Evolutionary conservation across 2,888 invertebrate genomes (phyloP), one percentile per base, ranked within the genome.

Genomic region (Malthinus seriepunctatus): DNA sequence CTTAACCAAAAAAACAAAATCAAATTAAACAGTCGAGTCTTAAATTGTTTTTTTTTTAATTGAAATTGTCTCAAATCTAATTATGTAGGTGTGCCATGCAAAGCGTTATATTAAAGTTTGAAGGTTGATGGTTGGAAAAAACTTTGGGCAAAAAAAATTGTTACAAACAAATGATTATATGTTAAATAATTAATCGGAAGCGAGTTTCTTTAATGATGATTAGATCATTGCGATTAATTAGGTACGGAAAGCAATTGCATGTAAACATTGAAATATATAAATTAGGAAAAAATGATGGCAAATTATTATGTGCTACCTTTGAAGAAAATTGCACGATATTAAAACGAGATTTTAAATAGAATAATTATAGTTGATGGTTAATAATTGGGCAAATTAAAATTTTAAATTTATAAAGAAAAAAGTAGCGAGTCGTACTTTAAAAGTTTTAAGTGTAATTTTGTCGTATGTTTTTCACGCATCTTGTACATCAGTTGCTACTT

Each of bases 211-310:
- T 42, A 14, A 42, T 42, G 12, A 42, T 15, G 11, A 42, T 42
- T 12, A 23, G 12, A 42, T 15, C 39, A 42, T 42, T 12, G 15
- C 14, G 39, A 42, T 42, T 42, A 42, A 42, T 42, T 42, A 42
- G 39, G 39, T 42, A 42, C 23, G 15, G 39, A 42, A 42, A 42
- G 39, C 39, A 42, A 42, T 23, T 42, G 39, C 15, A 42, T 42
- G 23, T 42, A 42, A 42, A 23, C 39, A 42, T 12, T 5, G 23
- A 23, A 23, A 42, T 15, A 42, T 15, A 42, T 23, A 42, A 42
- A 42, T 42, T 42, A 42, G 23, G 23, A 15, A 15, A 42, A 42
- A 42, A 23, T 9, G 12, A 42, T 42, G 12, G 14, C 15, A 12
- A 42, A 23, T 23, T 23, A 23, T 42, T 15, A 42, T 42, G 15